Percentiles rank a stretch among this genome's conserved stretches.
Conservation (phyloP, 1,140 invertebrate species). For the Musca domestica region DNA sequence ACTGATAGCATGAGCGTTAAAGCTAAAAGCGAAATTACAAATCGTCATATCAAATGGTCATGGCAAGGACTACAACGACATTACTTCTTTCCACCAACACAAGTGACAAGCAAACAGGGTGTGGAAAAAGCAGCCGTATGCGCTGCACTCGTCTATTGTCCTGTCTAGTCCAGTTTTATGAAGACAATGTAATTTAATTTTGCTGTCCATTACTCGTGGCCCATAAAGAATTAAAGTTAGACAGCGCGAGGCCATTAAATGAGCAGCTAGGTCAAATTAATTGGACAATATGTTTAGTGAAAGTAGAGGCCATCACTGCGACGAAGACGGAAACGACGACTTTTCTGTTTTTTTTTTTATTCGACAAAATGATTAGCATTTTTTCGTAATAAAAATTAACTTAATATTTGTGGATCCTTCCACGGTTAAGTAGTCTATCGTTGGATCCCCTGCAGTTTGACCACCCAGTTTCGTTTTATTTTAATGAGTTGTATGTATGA, state of each 20-base stretch:
- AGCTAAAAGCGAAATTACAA: conserved; percentile 5
- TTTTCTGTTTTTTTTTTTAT: too few relatives aligned
- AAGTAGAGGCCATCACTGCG: too few relatives aligned
- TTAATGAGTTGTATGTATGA: too few relatives aligned
- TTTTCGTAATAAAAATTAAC: conserved; percentile 21
- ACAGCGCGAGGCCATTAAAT: not conserved
- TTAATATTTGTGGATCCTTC: not conserved
- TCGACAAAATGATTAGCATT: conserved; percentile 6
- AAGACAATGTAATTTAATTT: conserved; percentile 14
- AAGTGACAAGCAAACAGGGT: not conserved
- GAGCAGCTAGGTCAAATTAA: not conserved
- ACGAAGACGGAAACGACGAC: not conserved
- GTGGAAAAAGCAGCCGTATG: not conserved
- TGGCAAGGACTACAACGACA: not conserved
- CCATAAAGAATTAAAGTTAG: not conserved
- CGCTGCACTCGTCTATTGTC: too few relatives aligned
- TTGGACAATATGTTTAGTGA: not conserved
- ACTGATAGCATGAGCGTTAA: conserved; percentile 19
- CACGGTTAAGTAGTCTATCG: not conserved
- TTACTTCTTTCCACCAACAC: not conserved
- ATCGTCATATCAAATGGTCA: conserved; percentile 1
- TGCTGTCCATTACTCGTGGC: too few relatives aligned
- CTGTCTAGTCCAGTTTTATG: not conserved
- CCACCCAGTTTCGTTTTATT: too few relatives aligned
- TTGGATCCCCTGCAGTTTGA: too few relatives aligned